A percentile compares a stretch with the other conserved stretches of the same genome.
Conservation (phyloP, 2,113 vertebrate genomes). For the Romanogobio albipinnatus region DNA sequence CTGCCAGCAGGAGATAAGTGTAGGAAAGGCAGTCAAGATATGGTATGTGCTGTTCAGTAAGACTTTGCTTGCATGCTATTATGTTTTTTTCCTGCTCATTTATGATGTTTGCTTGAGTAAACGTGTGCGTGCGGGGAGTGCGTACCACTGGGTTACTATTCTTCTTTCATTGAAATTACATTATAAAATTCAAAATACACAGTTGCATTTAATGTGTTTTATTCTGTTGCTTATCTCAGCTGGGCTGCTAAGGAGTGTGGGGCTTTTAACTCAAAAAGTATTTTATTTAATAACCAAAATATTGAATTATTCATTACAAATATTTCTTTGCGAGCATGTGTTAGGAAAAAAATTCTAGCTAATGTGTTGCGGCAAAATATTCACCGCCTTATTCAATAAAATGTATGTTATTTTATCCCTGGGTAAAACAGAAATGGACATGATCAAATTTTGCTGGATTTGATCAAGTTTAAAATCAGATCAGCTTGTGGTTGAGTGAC, state of each 20-base stretch:
- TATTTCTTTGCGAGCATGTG: background rate
- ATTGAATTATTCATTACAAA: conserved; percentile 15
- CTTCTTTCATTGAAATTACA: conserved; percentile 6
- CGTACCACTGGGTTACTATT: background rate
- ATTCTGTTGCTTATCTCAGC: background rate
- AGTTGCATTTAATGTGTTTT: background rate
- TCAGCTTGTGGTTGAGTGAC: conserved; percentile 1
- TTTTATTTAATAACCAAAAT: conserved; percentile 11
- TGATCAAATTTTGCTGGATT: conserved; percentile 1
- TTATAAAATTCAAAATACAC: background rate
- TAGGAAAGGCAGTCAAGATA: conserved; percentile 23
- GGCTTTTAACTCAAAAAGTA: background rate
- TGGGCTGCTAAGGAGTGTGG: background rate
- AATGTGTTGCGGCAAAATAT: background rate
- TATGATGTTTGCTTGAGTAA: background rate
- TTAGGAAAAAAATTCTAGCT: too few relatives aligned
- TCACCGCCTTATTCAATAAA: background rate
- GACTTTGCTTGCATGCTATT: background rate
- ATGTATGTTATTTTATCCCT: background rate
- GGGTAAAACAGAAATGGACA: background rate
- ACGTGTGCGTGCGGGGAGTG: background rate
- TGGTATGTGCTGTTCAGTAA: background rate
- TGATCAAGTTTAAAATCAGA: conserved; percentile 9
- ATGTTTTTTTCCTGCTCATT: background rate
- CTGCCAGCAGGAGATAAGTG: background rate